Evolutionary conservation across 1,140 invertebrate genomes (phyloP), one percentile per base, ranked within the genome.

Genomic region (Zaprionus kolodkinae): DNA sequence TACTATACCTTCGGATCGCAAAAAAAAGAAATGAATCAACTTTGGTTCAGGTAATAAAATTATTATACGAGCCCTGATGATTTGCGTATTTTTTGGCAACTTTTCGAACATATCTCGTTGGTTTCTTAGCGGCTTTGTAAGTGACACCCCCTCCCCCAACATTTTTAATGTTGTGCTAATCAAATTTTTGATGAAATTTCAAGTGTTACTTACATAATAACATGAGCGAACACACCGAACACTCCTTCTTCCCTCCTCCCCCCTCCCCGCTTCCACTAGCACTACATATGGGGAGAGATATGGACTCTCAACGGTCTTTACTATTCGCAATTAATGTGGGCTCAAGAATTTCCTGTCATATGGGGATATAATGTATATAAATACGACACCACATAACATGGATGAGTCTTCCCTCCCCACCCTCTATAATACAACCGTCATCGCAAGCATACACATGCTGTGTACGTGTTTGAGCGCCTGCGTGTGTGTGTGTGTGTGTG

Each of bases 291-390:
- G 13, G 9, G 9, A 40, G 9, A 40, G 38, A 1, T 50, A 50
- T 50, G 45, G 45, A 4, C 45, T 5, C 45, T 5, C 45, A 21
- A 25, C 17, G 45, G 11, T 50, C 15, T 56, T 17, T 57, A 30
- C 35, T 40, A 43, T 33, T 50, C 64, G 52, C 56, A 59, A 59
- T 74, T 70, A 62, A 40, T 71, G 57, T 67, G 64, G 48, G 62
- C 81, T 74, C 50, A 85, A 84, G 81, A 85, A 87, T 89, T 85
- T 76, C 85, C 85, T 79, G 85, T 72, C 72, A 73, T 63, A 72
- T 76, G 73, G 45, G 40, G 30, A 57, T 40, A 57, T 40, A 45
- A 61, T 70, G 62, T 73, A 79, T 52, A 68, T 62, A 66, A 62
- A 72, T 61, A 67, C 73, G 66, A 54, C 66, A 62, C 17, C 40